Evolutionary conservation across 2,888 invertebrate genomes (phyloP), one percentile per base, ranked within the genome.

Genomic region (Geotrupes spiniger): DNA sequence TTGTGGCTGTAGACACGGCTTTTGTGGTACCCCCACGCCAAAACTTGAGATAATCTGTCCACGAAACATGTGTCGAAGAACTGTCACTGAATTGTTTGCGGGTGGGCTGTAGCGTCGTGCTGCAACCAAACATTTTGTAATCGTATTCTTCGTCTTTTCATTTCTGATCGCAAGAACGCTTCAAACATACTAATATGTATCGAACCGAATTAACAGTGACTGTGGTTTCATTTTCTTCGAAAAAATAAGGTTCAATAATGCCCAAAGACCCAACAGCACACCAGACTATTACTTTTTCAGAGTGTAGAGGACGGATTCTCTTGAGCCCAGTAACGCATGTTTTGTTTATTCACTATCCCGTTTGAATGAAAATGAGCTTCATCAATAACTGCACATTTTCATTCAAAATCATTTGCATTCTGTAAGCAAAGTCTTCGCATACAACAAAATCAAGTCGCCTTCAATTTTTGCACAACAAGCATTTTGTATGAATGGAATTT

Each of bases 331-430:
- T n/a, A n/a, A n/a, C n/a, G n/a, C n/a, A n/a, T n/a, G n/a, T n/a
- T n/a, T 9, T 9, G 8, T 12, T n/a, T n/a, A n/a, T n/a, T n/a
- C n/a, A 33, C 8, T 33, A 6, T 33, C 33, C 33, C 33, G 11
- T 33, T 10, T 10, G 12, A 33, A 33, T 33, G 8, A 33, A 33
- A 33, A 33, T 33, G 6, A 8, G 11, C 11, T 33, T 33, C 33
- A 33, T 33, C 6, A 4, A 6, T 21, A 21, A 21, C 4, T 21
- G 4, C 6, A 21, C 21, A 21, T 21, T 21, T 21, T 21, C 33
- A 11, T 31, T 8, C 31, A 31, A 31, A 31, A 31, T 31, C 31
- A 31, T n/a, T 31, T n/a, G 31, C 31, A 31, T 11, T 31, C 31
- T 31, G 4, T 2, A n/a, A 33, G 33, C 33, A 33, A 33, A 33